Evolutionary conservation across 2,888 invertebrate species (phyloP), one percentile per base, ranked within the genome.

Genomic region (Ptilodon capucinus): DNA sequence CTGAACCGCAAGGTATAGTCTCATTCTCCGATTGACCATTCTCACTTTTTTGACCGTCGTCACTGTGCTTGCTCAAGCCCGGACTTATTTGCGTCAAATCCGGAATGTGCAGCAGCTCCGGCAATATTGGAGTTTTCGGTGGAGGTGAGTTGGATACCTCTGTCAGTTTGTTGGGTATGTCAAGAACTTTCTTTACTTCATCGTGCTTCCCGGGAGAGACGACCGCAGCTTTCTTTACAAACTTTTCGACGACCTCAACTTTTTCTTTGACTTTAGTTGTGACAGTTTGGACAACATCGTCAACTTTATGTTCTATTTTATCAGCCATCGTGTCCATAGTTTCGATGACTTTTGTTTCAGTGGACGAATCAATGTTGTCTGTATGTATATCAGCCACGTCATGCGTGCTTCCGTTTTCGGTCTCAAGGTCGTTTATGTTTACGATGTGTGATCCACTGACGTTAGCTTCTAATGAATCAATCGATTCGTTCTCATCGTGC

Each of bases 361-460:
- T 48, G 36, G 66, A 57, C 17, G 62, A 52, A 54, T 73, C 71
- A 42, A 68, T 69, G 47, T 76, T 75, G 53, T 84, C 80, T 54
- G 74, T 76, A 49, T 74, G 79, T 57, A 84, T 69, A 49, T 87
- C 86, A 46, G 74, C 66, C 48, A 81, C 61, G 50, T 75, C 84
- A 59, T 84, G 83, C 61, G 75, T 78, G 61, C 81, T 84, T 54
- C 74, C 76, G 49, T 75, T 84, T 62, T 84, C 85, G 54, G 71
- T 75, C 52, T 85, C 86, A 74, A 91, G 84, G 77, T 91, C 91
- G 63, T 91, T 91, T 65, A 92, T 91, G 77, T 90, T 85, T 76
- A 90, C 84, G 50, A 91, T 91, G 56, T 91, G 91, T 23, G 91
- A 91, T 54, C 87, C 91, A 55, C 91, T 91, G 45, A 91, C 91